phyloP scores from a whole-genome alignment of 2,797 vertebrate species.

The Danio choprae region DNA sequence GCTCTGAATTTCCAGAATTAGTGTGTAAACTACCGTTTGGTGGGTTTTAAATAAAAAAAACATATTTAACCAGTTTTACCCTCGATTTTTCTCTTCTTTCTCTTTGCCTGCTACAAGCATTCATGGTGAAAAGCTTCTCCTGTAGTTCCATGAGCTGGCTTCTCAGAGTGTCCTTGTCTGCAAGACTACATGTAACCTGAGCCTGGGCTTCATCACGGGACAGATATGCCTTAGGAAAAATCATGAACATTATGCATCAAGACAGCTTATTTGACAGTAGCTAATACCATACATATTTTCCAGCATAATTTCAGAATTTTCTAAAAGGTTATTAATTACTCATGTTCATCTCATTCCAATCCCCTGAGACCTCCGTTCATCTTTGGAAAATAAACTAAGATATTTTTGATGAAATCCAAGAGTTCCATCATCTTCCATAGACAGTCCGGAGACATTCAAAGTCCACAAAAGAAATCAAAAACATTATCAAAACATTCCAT shows the following conservation, averaged over 20 bases:
- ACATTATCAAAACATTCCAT: too few relatives aligned
- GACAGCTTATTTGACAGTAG: neutral
- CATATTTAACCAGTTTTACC: slow-evolving; percentile 47
- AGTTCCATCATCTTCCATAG: too few relatives aligned
- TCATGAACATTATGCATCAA: neutral
- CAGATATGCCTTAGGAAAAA: slow-evolving; percentile 78
- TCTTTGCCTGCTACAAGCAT: slow-evolving; percentile 57
- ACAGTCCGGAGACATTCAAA: too few relatives aligned
- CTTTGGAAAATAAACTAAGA: too few relatives aligned
- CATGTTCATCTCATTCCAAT: too few relatives aligned
- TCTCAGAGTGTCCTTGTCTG: slow-evolving; percentile 86
- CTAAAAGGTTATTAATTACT: neutral
- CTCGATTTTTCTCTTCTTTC: slow-evolving; percentile 33
- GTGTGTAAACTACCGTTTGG: neutral
- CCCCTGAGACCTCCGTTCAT: too few relatives aligned
- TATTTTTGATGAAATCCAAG: too few relatives aligned
- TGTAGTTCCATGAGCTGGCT: slow-evolving; percentile 84
- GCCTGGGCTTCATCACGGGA: slow-evolving; percentile 83
- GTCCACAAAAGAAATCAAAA: too few relatives aligned
- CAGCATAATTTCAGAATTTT: neutral
- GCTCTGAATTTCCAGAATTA: neutral
- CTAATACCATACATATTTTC: neutral
- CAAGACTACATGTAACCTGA: slow-evolving; percentile 80
- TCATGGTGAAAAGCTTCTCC: slow-evolving; percentile 75
- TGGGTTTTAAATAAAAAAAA: neutral